phyloP scores from a whole-genome alignment of 1,140 invertebrate species.

The Helicoverpa armigera region DNA sequence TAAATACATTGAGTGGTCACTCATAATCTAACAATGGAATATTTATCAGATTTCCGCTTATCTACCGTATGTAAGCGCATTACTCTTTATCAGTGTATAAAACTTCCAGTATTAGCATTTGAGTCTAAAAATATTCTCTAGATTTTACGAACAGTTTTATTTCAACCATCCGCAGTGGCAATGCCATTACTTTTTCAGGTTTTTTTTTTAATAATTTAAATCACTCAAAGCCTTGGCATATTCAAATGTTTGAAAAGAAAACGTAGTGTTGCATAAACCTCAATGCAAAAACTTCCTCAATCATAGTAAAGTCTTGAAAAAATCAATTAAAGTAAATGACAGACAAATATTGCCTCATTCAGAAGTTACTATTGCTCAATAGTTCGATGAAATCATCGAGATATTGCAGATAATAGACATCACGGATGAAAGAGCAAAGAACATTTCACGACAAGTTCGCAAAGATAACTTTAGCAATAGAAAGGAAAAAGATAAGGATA shows the following conservation, averaged over 20 bases:
- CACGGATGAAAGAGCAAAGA: slow-evolving; percentile 25
- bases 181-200: too few relatives aligned
- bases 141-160: not conserved
- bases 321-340: slow-evolving; percentile 19
- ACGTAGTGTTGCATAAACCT: not conserved
- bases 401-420: slow-evolving; percentile 21
- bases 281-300: not conserved
- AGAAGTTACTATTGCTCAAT: slow-evolving; percentile 12
- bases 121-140: not conserved
- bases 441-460: not conserved
- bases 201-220: too few relatives aligned
- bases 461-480: slow-evolving; percentile 1
- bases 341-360: slow-evolving; percentile 18
- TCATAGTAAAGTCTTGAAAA: not conserved
- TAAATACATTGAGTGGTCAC: not conserved
- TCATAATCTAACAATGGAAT: not conserved
- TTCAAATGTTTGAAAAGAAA: not conserved
- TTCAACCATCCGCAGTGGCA: too few relatives aligned
- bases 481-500: not conserved
- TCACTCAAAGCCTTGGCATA: slow-evolving; percentile 13
- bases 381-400: not conserved
- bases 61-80: not conserved
- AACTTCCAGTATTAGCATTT: not conserved
- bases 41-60: slow-evolving; percentile 33
- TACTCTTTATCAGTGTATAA: slow-evolving; percentile 34